Evolutionary conservation across 1,140 invertebrate genomes (phyloP).

Genomic region (Hyposmocoma kahamanoa): DNA sequence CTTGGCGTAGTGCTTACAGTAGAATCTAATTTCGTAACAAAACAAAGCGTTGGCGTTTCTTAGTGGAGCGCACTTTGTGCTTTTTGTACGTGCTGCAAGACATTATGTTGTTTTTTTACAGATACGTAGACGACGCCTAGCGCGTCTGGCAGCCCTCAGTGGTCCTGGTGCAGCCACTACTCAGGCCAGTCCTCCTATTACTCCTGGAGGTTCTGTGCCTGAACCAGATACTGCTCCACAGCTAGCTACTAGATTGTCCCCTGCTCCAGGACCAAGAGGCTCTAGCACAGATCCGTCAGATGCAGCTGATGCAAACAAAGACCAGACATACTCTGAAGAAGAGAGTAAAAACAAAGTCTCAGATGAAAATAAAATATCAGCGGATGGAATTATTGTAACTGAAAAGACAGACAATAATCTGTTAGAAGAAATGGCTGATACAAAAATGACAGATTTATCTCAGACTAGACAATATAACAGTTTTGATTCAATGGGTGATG

Average conservation of each 20-base stretch:
- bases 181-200: conserved; percentile 45
- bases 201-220: conserved; percentile 49
- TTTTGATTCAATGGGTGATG: conserved; percentile 67
- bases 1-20: conserved; percentile 62
- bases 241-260: conserved; percentile 32
- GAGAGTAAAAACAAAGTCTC: conserved; percentile 49
- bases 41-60: conserved; percentile 64
- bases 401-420: conserved; percentile 68
- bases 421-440: conserved; percentile 68
- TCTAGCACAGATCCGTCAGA: conserved; percentile 43
- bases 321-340: conserved; percentile 42
- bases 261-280: conserved; percentile 30
- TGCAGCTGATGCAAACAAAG: conserved; percentile 41
- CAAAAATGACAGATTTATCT: conserved; percentile 70
- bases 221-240: conserved; percentile 33
- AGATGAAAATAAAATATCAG: conserved; percentile 59
- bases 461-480: conserved; percentile 66
- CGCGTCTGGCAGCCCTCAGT: conserved; percentile 49
- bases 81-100: conserved; percentile 39
- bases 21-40: conserved; percentile 73
- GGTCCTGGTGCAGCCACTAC: conserved; percentile 39
- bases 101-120: conserved; percentile 43
- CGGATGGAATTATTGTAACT: conserved; percentile 66
- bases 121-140: conserved; percentile 63
- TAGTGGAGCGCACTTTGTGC: conserved; percentile 28